Conservation (phyloP, 2,113 vertebrate genomes). For the Pholis gunnellus region DNA sequence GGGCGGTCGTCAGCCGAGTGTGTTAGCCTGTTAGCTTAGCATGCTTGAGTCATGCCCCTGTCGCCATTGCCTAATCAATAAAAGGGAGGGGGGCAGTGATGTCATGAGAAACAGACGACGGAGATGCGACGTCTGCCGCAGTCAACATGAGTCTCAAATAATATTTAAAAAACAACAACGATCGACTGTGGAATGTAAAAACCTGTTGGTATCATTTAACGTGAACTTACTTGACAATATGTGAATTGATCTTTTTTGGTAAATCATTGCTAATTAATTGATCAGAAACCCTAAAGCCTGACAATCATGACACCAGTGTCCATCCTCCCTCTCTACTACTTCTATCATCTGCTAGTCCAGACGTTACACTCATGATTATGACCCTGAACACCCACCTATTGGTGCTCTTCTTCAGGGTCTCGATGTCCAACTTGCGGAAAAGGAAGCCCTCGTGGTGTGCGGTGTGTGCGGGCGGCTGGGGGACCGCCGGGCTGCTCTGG, state of each 20-base stretch:
- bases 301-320: constrained; percentile 49
- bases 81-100: constrained; percentile 23
- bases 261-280: neutral
- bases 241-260: neutral
- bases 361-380: neutral
- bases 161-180: neutral
- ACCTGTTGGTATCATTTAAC: neutral
- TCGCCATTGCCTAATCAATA: neutral
- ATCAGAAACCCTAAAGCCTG: constrained; percentile 12
- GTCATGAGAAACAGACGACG: constrained; percentile 45
- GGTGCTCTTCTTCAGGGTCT: constrained; percentile 91
- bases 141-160: neutral
- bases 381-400: constrained; percentile 88
- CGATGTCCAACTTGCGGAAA: constrained; percentile 93
- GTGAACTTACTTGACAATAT: neutral
- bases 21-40: constrained; percentile 58
- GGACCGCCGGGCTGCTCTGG: constrained; percentile 83
- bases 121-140: neutral
- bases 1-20: constrained; percentile 25
- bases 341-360: constrained; percentile 18
- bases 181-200: neutral
- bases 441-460: constrained; percentile 93
- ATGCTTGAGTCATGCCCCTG: constrained; percentile 69
- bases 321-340: constrained; percentile 3
- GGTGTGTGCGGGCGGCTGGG: constrained; percentile 85